These are phyloP conservation scores for Synanthedon formicaeformis DNA, from an alignment of 2,888 invertebrate genomes.

Conservation along the genomic window DNA sequence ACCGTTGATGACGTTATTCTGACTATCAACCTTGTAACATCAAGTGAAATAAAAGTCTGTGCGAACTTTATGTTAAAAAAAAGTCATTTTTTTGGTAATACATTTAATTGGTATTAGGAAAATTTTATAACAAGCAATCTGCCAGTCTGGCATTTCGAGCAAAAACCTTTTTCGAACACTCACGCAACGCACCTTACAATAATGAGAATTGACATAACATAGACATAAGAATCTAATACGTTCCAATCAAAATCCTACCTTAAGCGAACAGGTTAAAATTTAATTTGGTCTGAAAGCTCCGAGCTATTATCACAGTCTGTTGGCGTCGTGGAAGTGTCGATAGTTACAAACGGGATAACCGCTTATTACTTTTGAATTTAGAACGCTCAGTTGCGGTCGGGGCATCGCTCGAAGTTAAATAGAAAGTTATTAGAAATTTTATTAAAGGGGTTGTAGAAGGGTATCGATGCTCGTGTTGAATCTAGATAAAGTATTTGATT, in stretches of 20 bases:
- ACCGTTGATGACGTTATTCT: too few relatives aligned
- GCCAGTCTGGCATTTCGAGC: too few relatives aligned
- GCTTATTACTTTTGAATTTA: slow-evolving; percentile 36
- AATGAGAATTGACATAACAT: too few relatives aligned
- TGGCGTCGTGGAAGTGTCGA: slow-evolving; percentile 9
- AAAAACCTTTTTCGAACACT: too few relatives aligned
- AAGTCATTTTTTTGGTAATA: too few relatives aligned
- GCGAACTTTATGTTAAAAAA: too few relatives aligned
- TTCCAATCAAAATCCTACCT: not conserved
- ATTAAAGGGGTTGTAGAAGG: slow-evolving; percentile 13
- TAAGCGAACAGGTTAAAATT: not conserved
- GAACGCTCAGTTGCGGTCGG: slow-evolving; percentile 23
- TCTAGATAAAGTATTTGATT: not conserved
- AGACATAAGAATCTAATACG: too few relatives aligned
- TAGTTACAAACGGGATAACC: slow-evolving; percentile 24
- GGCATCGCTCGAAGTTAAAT: slow-evolving; percentile 12
- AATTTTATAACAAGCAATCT: too few relatives aligned
- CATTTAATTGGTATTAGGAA: too few relatives aligned
- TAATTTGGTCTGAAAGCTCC: not conserved
- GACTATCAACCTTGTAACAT: too few relatives aligned
- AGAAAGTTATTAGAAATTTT: slow-evolving; percentile 23
- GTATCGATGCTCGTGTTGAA: slow-evolving; percentile 3
- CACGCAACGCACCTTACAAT: too few relatives aligned
- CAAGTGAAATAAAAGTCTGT: too few relatives aligned
- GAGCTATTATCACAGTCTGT: not conserved